Conservation (phyloP, 2,888 invertebrate species). For the Chouioia cunea region DNA sequence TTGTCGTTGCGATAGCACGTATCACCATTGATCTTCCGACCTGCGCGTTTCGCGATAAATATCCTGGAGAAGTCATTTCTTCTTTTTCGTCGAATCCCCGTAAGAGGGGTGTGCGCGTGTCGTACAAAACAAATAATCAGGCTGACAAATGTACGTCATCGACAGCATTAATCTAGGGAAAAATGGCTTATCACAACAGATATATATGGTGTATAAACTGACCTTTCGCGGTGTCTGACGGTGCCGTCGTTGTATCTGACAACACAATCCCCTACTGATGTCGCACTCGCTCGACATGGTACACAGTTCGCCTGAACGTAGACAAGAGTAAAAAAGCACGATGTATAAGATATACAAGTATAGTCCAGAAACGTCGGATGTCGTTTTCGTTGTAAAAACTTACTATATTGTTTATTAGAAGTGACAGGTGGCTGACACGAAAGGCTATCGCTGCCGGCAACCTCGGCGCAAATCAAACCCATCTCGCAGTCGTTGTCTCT, state of each 20-base stretch:
- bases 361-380: no score
- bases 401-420: slow-evolving; percentile 83
- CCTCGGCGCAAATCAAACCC: slow-evolving; percentile 83
- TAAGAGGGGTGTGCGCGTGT: no score
- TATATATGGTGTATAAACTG: slow-evolving; percentile 46
- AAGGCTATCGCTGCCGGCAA: slow-evolving; percentile 77
- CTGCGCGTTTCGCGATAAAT: no score
- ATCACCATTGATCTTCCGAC: no score
- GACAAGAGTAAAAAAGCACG: slow-evolving; percentile 27
- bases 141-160: no score
- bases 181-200: no score
- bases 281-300: slow-evolving; percentile 87
- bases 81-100: no score
- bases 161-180: no score
- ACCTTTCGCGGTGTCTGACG: slow-evolving; percentile 88
- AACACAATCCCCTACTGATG: slow-evolving; percentile 86
- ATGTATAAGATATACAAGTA: slow-evolving; percentile 4
- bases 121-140: no score
- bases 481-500: slow-evolving; percentile 88
- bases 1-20: no score
- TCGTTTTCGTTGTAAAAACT: slow-evolving; percentile 58
- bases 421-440: slow-evolving; percentile 84
- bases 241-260: slow-evolving; percentile 88
- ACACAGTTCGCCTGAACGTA: slow-evolving; percentile 80
- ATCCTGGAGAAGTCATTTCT: no score